These are phyloP conservation scores for Osmerus mordax DNA, from an alignment of 2,113 vertebrate species.

Conservation along the genomic window DNA sequence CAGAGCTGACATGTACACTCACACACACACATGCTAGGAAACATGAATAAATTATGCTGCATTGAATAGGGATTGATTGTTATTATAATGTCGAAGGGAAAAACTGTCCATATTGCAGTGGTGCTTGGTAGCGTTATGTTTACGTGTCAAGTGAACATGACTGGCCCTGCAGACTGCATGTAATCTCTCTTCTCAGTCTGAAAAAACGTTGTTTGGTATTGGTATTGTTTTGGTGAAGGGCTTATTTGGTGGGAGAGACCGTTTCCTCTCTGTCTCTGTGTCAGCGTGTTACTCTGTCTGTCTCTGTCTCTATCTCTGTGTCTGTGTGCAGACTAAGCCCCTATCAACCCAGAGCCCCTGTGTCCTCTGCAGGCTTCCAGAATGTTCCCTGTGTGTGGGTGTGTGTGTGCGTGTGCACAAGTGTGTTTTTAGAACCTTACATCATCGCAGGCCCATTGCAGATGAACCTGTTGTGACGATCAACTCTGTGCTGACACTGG, in stretches of 20 bases:
- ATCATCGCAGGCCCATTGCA: no score
- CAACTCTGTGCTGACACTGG: no score
- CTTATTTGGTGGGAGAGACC: not conserved
- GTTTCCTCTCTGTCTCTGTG: not conserved
- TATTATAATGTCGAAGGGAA: no score
- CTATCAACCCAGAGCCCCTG: slow-evolving; percentile 13
- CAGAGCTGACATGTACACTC: not conserved
- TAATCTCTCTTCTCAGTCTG: no score
- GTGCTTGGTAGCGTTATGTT: not conserved
- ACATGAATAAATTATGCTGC: no score
- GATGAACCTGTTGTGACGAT: no score
- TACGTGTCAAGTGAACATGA: no score
- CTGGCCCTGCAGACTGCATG: not conserved
- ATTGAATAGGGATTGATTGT: no score
- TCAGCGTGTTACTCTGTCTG: not conserved
- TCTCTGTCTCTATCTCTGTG: slow-evolving; percentile 17
- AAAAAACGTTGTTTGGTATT: not conserved
- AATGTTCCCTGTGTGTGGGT: slow-evolving; percentile 3
- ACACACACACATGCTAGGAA: not conserved
- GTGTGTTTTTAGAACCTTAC: not conserved
- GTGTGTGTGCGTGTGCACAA: not conserved
- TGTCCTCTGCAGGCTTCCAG: slow-evolving; percentile 4
- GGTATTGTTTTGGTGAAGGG: not conserved
- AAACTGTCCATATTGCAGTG: not conserved
- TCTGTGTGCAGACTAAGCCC: slow-evolving; percentile 12